Evolutionary conservation across 2,797 vertebrate species (phyloP).

Genomic region (Sebastes hopkinsi): DNA sequence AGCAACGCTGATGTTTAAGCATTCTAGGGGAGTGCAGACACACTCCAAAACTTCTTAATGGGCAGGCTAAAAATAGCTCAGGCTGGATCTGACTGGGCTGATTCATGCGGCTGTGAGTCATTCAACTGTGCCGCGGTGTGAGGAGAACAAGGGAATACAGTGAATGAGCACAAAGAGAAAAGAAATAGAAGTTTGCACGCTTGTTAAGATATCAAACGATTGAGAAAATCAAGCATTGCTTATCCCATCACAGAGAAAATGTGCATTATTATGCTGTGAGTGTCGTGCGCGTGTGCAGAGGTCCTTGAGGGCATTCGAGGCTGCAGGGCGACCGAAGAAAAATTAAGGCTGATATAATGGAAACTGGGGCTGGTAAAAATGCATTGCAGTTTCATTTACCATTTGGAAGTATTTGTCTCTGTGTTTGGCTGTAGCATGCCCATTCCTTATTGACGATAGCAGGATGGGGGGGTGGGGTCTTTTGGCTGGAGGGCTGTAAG

Average conservation of each 20-base stretch:
- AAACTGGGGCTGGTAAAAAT: slow-evolving; percentile 2
- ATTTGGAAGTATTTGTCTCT: slow-evolving; percentile 2
- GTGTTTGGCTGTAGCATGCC: background rate
- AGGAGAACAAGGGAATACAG: slow-evolving; percentile 51
- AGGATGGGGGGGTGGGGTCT: background rate
- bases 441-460: background rate
- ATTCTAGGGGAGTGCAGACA: slow-evolving; percentile 79
- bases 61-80: slow-evolving; percentile 81
- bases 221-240: slow-evolving; percentile 35
- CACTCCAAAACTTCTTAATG: slow-evolving; percentile 85
- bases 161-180: slow-evolving; percentile 49
- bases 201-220: slow-evolving; percentile 52
- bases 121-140: slow-evolving; percentile 68
- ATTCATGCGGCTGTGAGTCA: slow-evolving; percentile 86
- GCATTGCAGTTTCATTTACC: background rate
- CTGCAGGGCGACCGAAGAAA: slow-evolving; percentile 20
- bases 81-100: slow-evolving; percentile 78
- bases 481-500: slow-evolving; percentile 9
- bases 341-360: background rate
- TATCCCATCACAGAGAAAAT: slow-evolving; percentile 27
- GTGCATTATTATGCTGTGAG: background rate
- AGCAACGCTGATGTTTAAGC: slow-evolving; percentile 74
- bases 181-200: slow-evolving; percentile 57
- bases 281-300: background rate
- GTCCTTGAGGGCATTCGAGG: slow-evolving; percentile 23